phyloP scores from a whole-genome alignment of 35 echinoderm and acorn worm genomes.

The Lytechinus pictus region DNA sequence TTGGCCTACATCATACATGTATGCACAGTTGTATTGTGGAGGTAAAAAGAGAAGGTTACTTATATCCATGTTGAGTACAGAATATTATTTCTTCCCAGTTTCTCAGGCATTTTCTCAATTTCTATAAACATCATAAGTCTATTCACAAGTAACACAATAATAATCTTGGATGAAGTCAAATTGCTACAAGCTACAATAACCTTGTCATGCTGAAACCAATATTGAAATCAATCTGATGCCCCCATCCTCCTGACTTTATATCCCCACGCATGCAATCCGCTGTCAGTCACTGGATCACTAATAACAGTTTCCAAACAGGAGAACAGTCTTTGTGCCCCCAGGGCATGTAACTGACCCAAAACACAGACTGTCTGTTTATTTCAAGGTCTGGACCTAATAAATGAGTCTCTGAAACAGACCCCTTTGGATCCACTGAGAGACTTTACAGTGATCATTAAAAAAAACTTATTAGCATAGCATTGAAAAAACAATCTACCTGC shows the following conservation, averaged over 20 bases:
- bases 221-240: neutral
- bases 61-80: too few relatives aligned
- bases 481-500: neutral
- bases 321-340: neutral
- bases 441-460: too few relatives aligned
- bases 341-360: neutral
- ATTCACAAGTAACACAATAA: neutral
- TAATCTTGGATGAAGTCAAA: neutral
- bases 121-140: neutral
- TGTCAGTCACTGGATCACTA: neutral
- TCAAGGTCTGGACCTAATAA: conserved; percentile 11
- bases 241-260: neutral
- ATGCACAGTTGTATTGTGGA: too few relatives aligned
- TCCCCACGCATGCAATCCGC: neutral
- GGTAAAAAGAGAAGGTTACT: too few relatives aligned
- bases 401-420: neutral
- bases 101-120: neutral
- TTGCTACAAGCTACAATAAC: neutral
- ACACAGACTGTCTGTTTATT: conserved; percentile 2
- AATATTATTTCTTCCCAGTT: neutral
- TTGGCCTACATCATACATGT: too few relatives aligned
- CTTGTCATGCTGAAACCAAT: neutral
- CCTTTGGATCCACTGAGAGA: neutral
- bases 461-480: neutral
- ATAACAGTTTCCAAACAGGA: neutral